Base-by-base conservation (phyloP, 2,888 invertebrate species). In the Hedya salicella region DNA sequence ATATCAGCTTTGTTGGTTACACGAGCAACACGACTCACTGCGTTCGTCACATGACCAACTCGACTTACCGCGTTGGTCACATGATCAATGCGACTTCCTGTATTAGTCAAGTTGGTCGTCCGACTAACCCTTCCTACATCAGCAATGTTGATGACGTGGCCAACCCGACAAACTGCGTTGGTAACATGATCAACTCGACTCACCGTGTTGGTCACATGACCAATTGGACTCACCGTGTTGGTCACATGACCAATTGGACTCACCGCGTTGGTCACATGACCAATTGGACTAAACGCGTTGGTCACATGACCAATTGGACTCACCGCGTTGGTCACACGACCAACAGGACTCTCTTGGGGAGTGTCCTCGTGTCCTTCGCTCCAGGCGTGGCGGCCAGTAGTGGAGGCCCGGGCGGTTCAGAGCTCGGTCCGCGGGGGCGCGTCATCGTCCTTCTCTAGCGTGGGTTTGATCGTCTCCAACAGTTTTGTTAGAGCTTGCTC, bases 401-500 rank as follows among this genome's bases (percentile, higher is more conserved):
- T n/a, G n/a, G 25, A 6, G 25, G 11, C 17, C 14, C 1, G 3
- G 49, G 21, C 14, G 54, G 69, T 70, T 89, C 84, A 88, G 68
- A 89, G 86, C 17, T 90, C 61, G 52, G 54, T 78, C 78, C 3
- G 72, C 73, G 1, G 81, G 74, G 25, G 78, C 1, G 25, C 16
- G 76, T 9, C 72, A 72, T 59, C 84, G 82, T 46, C 78, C 42
- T 81, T 85, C 57, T 91, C 90, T 39, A 91, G 70, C 25, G 90
- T 86, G 0, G 92, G 92, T 59, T 90, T 89, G 69, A 93, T 92
- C 0, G 89, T 93, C 80, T 94, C 94, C 84, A 96, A 94, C 63
- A 97, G 91, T 84, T 95, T 95, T 70, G 94, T 94, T 75, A 97
- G 90, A 64, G 96, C 95, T 83, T 95, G 95, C 89, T 97, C 96